A percentile compares a stretch with the other conserved stretches of the same genome.
Conservation (phyloP, 2,797 vertebrate genomes). For the Rhinatrema bivittatum region DNA sequence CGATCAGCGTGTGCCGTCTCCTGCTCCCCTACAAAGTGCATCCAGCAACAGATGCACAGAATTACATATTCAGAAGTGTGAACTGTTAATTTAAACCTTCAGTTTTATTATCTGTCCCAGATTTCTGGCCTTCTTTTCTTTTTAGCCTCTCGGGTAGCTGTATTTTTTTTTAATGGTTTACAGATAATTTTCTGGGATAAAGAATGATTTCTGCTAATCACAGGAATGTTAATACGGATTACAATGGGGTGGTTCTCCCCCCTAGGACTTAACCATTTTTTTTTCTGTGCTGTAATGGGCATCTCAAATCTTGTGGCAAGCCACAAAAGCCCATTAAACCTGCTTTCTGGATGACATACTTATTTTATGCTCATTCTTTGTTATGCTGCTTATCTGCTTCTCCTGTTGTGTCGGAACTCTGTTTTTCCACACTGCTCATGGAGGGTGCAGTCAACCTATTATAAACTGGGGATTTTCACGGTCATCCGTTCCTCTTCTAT, state of each 20-base stretch:
- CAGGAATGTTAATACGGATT: slow-evolving; percentile 30
- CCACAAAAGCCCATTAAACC: slow-evolving; percentile 43
- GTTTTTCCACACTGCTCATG: no score
- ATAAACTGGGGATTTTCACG: no score
- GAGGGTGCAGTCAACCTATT: no score
- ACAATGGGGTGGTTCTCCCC: slow-evolving; percentile 24
- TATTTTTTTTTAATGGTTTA: slow-evolving; percentile 12
- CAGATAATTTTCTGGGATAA: slow-evolving; percentile 22
- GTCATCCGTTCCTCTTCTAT: no score
- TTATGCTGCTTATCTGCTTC: slow-evolving; percentile 30
- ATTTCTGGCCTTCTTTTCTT: background rate
- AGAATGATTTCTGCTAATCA: slow-evolving; percentile 18
- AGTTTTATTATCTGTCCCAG: background rate
- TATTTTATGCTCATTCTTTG: slow-evolving; percentile 22
- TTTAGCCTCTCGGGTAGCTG: background rate
- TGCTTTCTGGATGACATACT: slow-evolving; percentile 29
- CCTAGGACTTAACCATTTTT: slow-evolving; percentile 37
- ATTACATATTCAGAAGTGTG: background rate
- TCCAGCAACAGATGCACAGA: background rate
- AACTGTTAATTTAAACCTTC: background rate
- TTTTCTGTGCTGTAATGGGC: slow-evolving; percentile 41
- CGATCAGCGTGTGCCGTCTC: background rate
- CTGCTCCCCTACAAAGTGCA: background rate
- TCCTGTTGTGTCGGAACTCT: no score
- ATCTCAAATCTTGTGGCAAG: slow-evolving; percentile 46